Evolutionary conservation across 2,113 vertebrate species (phyloP), one percentile per base, ranked within the genome.

Genomic region (Python bivittatus): DNA sequence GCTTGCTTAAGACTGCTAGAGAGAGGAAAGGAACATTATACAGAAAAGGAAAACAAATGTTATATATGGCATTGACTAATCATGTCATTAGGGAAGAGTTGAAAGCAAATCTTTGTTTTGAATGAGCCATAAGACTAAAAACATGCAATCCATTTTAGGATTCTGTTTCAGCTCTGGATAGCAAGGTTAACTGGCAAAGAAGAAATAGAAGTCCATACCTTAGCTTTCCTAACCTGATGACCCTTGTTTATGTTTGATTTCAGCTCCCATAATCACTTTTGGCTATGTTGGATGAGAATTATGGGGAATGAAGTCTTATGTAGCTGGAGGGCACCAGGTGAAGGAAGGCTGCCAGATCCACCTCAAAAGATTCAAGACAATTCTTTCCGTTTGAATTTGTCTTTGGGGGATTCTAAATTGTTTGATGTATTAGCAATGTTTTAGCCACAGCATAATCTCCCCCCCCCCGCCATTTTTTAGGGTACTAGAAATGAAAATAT

Each of bases 51-150:
- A 48, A 84, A 27, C n/a, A 48, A 60, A 93, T 92, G 93, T 91
- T 96, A 95, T 94, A 95, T 87, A 79, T 93, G 92, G 64, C 79
- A 88, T 95, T 96, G 97, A 94, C 96, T 96, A 96, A 96, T 96
- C 95, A 95, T 95, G 91, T 94, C 91, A 92, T 95, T 96, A 97
- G 94, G 94, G 95, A 92, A 93, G 93, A 91, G 94, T 95, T 95
- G 94, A 95, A 93, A 96, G 96, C 94, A 94, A 92, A 95, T 95
- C 95, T 96, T 27, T 89, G 85, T 92, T 92, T 95, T 93, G 95
- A 85, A 89, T 89, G 23, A 85, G 58, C n/a, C 33, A 64, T 57
- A 42, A 27, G 27, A 33, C 54, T 92, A 60, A 88, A 56, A 92
- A 29, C 54, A 88, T 48, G 17, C 11, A 53, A n/a, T 83, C 53